Evolutionary conservation across 92 coral and sea anemone species (phyloP), one percentile per base, ranked within the genome.

Genomic region (Palythoa grandiflora): DNA sequence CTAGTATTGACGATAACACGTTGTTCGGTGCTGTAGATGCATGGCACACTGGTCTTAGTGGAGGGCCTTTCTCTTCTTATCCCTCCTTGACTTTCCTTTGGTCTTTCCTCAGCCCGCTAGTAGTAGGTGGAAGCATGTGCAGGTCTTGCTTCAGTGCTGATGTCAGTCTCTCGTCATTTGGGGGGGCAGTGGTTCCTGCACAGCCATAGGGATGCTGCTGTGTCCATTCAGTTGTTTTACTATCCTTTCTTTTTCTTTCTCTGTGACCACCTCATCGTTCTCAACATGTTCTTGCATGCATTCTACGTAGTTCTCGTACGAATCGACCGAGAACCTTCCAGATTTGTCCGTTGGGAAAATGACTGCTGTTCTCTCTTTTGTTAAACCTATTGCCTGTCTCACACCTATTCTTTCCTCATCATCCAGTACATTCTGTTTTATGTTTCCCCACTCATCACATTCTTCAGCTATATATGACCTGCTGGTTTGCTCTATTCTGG

Each of bases 371-470:
- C 53, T 51, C 37, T 75, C 54, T 51, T 9, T 75, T 14, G 55
- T 75, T 75, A 75, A 44, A 16, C 39, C 10, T 75, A 75, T 37
- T 11, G 79, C 79, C 36, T 75, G 79, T 75, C 50, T 37, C 79
- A 37, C 36, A 17, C 79, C 54, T 75, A n/a, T 51, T 51, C 79
- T 75, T 51, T 51, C 79, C 59, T 75, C 54, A 16, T 75, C 50
- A 37, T 75, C 79, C 79, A 75, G 55, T 16, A 75, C 79, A 17
- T 75, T 75, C 59, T 75, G 79, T 75, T 75, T 75, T 51, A 75
- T 51, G 59, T 75, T 75, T 75, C 54, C 79, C 36, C 79, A 16
- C 53, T 6, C 40, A n/a, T 75, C 79, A 51, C 79, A 75, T 75
- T 75, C 50, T 37, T 13, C 10, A 75, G 79, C 79, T 44, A 36